Percentiles rank a stretch among this genome's conserved stretches.
Conservation (phyloP, 2,113 vertebrate genomes). For the Pachypanchax playfairii region DNA sequence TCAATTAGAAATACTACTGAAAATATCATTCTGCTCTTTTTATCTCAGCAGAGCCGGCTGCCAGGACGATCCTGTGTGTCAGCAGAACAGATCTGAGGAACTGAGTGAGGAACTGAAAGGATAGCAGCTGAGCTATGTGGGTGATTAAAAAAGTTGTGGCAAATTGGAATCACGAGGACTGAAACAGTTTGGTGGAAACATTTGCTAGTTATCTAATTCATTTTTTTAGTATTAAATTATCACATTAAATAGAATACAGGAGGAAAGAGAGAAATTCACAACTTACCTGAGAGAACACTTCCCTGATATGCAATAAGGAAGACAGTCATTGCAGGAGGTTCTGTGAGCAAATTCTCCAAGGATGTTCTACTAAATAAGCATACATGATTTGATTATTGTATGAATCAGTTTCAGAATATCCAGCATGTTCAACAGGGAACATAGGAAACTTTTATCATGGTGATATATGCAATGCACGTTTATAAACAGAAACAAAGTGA, state of each 20-base stretch:
- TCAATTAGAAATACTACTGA: conserved; percentile 17
- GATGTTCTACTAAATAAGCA: no score
- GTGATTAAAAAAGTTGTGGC: conserved; percentile 9
- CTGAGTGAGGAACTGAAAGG: conserved; percentile 7
- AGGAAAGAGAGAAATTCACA: neutral
- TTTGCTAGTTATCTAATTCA: neutral
- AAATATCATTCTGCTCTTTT: conserved; percentile 13
- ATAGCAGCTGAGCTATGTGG: conserved; percentile 1
- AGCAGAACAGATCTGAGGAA: neutral
- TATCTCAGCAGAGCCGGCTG: neutral
- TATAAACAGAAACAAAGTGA: no score
- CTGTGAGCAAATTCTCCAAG: no score
- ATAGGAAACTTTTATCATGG: no score
- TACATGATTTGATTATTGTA: no score
- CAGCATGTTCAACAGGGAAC: no score
- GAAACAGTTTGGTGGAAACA: neutral
- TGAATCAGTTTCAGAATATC: no score
- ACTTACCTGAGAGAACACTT: neutral
- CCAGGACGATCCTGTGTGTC: neutral
- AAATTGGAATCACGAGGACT: neutral
- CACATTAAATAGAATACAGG: neutral
- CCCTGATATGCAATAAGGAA: neutral
- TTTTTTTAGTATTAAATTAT: neutral
- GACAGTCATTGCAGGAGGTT: no score
- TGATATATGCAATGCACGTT: no score